phyloP scores from a whole-genome alignment of 2,797 vertebrate genomes.

The Mus minutoides region DNA sequence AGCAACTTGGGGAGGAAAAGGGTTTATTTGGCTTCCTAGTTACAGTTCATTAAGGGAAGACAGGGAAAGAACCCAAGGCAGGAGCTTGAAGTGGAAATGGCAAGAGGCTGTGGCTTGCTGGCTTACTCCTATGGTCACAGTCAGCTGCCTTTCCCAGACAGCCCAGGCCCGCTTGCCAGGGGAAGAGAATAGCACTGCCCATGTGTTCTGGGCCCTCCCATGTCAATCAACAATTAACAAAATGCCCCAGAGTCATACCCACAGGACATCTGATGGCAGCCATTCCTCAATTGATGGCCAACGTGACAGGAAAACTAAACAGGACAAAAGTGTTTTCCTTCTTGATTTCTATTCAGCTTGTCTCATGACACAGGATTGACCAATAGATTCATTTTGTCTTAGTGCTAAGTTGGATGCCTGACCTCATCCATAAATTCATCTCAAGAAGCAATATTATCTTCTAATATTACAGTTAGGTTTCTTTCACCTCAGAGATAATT shows the following conservation, averaged over 20 bases:
- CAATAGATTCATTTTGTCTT: not conserved
- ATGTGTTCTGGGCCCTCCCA: not conserved
- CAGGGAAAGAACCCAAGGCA: not conserved
- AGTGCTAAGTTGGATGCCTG: no score
- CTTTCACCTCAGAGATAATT: no score
- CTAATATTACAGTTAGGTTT: no score
- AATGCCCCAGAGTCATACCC: not conserved
- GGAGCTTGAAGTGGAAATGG: not conserved
- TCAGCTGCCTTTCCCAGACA: not conserved
- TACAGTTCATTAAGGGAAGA: not conserved
- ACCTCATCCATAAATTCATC: no score
- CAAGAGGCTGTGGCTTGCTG: not conserved
- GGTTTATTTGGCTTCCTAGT: not conserved
- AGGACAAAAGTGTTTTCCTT: not conserved
- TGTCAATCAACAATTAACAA: not conserved
- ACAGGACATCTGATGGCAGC: not conserved
- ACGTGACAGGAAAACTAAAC: not conserved
- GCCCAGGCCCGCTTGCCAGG: fast-evolving
- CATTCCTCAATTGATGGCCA: not conserved
- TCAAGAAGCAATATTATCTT: no score
- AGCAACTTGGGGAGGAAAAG: not conserved
- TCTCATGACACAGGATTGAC: not conserved
- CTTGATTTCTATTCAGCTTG: not conserved
- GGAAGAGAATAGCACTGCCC: not conserved
- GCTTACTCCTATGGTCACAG: no score